Percentiles rank a stretch among this genome's conserved stretches.
Evolutionary conservation across 2,888 invertebrate genomes (phyloP).

Genomic region (Anticlea derivata): DNA sequence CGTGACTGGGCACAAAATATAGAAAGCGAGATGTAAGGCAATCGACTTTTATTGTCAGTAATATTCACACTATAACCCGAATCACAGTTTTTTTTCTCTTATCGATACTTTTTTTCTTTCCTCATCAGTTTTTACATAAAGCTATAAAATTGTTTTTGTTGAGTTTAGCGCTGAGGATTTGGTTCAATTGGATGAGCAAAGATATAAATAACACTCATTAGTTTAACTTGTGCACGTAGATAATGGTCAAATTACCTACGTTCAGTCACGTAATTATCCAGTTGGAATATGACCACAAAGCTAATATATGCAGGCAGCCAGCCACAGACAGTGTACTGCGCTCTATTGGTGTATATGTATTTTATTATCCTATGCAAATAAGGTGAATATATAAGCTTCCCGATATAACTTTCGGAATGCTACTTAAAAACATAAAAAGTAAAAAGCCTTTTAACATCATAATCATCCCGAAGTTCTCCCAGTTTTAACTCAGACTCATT

Average conservation of each 20-base stretch:
- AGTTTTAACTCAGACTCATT: background rate
- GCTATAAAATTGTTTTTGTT: background rate
- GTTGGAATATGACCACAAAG: constrained; percentile 19
- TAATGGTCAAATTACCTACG: constrained; percentile 10
- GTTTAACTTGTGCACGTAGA: background rate
- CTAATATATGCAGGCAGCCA: constrained; percentile 16
- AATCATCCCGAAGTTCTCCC: background rate
- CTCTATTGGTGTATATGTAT: constrained; percentile 3
- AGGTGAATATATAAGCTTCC: background rate
- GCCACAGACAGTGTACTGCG: constrained; percentile 10
- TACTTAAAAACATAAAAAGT: background rate
- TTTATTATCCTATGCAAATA: background rate
- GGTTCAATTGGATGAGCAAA: no score
- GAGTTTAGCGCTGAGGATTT: no score
- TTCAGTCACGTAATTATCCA: constrained; percentile 14
- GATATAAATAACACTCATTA: background rate
- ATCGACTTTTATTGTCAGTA: constrained; percentile 33
- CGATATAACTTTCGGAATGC: background rate
- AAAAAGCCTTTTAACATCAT: background rate
- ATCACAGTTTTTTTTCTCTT: constrained; percentile 25
- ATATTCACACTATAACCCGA: constrained; percentile 27
- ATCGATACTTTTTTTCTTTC: background rate
- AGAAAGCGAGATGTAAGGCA: constrained; percentile 31
- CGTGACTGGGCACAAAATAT: constrained; percentile 32
- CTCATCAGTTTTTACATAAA: background rate